Evolutionary conservation across 2,797 vertebrate genomes (phyloP).

Genomic region (Octomys mimax): DNA sequence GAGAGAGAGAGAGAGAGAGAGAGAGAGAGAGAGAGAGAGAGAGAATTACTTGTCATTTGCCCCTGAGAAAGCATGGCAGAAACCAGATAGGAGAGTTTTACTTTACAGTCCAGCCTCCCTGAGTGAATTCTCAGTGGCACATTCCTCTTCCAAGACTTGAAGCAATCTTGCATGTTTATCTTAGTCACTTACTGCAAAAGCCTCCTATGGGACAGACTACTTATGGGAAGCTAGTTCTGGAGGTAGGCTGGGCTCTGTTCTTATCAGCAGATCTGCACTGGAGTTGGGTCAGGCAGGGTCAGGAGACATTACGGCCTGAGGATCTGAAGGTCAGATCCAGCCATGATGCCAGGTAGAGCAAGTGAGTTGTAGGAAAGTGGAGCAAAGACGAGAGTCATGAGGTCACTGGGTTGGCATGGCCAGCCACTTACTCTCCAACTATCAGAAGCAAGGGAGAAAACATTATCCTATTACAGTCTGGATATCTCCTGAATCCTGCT

Average conservation of each 20-base stretch:
- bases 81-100: background rate
- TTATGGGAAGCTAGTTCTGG: background rate
- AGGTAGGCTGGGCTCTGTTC: background rate
- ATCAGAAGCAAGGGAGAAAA: background rate
- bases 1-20: no score
- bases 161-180: background rate
- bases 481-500: background rate
- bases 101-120: background rate
- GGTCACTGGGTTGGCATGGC: background rate
- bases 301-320: background rate
- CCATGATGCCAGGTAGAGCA: background rate
- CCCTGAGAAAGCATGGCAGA: background rate
- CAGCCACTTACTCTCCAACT: background rate
- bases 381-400: background rate
- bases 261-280: background rate
- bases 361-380: background rate
- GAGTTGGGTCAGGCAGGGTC: no score
- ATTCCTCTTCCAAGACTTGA: background rate
- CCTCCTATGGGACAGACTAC: background rate
- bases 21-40: background rate
- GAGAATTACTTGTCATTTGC: background rate
- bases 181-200: slow-evolving; percentile 24
- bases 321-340: background rate
- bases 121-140: background rate
- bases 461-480: fast-evolving